Base-by-base conservation (phyloP, 1,140 invertebrate species). In the Zaprionus lachaisei region DNA sequence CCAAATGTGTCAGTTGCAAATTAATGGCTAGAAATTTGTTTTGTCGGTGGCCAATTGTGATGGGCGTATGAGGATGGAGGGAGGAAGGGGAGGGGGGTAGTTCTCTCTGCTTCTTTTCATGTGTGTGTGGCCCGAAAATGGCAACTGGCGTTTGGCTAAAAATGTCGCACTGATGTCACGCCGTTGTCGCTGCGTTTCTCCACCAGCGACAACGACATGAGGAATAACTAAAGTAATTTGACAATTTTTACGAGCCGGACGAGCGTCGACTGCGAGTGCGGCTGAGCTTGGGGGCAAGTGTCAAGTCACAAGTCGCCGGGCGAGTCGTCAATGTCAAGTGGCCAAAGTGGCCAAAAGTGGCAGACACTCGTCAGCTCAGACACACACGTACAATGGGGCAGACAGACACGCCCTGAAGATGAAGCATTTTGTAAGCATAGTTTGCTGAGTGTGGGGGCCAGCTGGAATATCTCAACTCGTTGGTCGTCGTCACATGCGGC, bases 1-100 rank as follows among this genome's bases (percentile, higher is more conserved):
- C 26, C 54, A 66, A 74, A 69, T 86, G 83, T 83, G 83, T 69
- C 83, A 86, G 76, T 80, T 86, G 83, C 77, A 83, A 87, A 86
- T 86, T 72, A 87, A 87, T 83, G 71, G 64, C 66, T 77, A 77
- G 84, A 72, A 81, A 78, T 77, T 61, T 75, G 70, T 79, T 82
- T 49, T 80, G 62, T 83, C 77, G 79, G 61, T 65, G 72, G 68
- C 63, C 73, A 77, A 78, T 81, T 41, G 65, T 71, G 44, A 14
- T 44, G 38, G 54, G 17, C n/a, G 31, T 34, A 34, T 34, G 31
- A 6, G 6, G 6, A 7, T 28, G 26, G 7, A 1, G 9, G 28
- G 28, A 31, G 9, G 28, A 3, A 31, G 28, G 7, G 28, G 6
- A 1, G 28, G 28, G 2, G 9, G 31, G 31, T 11, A 4, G 31